Base-by-base conservation (phyloP, 2,113 vertebrate species). In the Corvus hawaiiensis region DNA sequence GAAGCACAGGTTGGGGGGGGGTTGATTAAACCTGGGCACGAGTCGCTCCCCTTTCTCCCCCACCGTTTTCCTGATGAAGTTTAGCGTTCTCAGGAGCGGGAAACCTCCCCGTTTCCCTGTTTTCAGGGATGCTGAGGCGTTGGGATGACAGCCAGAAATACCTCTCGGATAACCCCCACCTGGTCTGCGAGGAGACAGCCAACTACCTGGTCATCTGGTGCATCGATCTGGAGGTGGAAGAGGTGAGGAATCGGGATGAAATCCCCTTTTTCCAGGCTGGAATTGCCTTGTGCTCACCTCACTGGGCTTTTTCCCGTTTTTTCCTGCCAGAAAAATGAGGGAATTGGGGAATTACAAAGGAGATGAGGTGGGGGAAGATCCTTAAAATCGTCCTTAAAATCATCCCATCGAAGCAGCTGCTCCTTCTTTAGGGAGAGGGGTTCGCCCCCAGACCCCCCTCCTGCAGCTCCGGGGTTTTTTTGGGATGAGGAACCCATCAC, bases 131-230 rank as follows among this genome's bases (percentile, higher is more conserved):
- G 99, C 90, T 99, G 78, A 98, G 98, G 44, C 99, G 99, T 51
- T 99, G 99, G 99, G 99, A 99, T 4, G 99, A 99, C 98, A 99
- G 99, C 96, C 99, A 99, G 98, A 99, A 99, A 64, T 99, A 98
- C 91, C 98, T 99, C 23, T 99, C 99, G 0, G 99, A 99, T 74
- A 98, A 99, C 32, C 96, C 98, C 10, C 97, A 99, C 84, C 97
- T 99, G 54, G 99, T 99, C 7, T 99, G 99, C 11, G 99, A 99
- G 95, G 99, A 99, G 96, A 99, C 99, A 0, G 99, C 99, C 41
- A 99, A 99, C 78, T 99, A 99, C 97, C 89, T 99, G 88, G 99
- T 99, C 62, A 99, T 99, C 94, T 99, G 99, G 99, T 99, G 99
- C 95, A 99, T 99, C 14, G 99, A 99, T 66, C 98, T 99, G 69